Conservation (phyloP, 2,797 vertebrate species). For the Hylomyscus alleni region DNA sequence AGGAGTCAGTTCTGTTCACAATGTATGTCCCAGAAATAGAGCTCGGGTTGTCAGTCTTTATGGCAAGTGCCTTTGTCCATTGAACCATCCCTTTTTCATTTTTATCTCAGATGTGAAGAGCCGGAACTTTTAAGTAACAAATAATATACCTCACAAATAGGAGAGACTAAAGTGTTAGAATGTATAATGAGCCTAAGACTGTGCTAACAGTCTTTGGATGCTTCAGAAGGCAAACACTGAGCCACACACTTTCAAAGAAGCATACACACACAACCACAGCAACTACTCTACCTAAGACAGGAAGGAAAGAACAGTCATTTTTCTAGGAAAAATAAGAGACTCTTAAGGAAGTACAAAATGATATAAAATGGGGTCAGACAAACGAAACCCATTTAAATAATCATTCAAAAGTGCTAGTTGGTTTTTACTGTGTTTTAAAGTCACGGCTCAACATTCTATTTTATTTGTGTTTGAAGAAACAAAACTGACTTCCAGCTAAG, state of each 20-base stretch:
- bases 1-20: not conserved
- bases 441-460: not conserved
- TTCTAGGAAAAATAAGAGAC: not conserved
- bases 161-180: not conserved
- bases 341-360: not conserved
- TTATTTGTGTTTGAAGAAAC: not conserved
- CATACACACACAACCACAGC: not conserved
- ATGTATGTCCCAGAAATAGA: not conserved
- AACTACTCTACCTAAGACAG: not conserved
- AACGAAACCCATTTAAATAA: not conserved
- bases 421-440: constrained; percentile 4
- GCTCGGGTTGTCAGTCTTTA: too few species aligned
- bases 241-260: not conserved
- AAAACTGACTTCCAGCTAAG: constrained; percentile 16
- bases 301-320: not conserved
- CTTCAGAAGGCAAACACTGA: not conserved
- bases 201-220: not conserved
- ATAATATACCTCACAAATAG: not conserved
- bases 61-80: not conserved
- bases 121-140: not conserved
- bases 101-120: not conserved
- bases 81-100: not conserved
- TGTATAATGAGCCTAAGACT: not conserved
- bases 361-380: not conserved
- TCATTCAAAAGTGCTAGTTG: not conserved